Conservation (phyloP, 2,797 vertebrate species). For the Myotis myotis region DNA sequence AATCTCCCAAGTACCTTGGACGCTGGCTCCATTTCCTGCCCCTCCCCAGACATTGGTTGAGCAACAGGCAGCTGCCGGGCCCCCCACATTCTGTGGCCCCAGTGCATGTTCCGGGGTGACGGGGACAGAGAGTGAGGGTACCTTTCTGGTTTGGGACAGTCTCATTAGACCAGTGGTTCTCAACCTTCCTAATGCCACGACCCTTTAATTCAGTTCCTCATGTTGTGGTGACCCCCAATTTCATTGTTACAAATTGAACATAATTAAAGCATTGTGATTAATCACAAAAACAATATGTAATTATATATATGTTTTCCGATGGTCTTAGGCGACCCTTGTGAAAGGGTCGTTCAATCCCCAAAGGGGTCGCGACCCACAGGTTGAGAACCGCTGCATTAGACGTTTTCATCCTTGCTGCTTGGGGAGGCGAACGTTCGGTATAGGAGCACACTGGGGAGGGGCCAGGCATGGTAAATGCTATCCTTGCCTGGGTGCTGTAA, state of each 20-base stretch:
- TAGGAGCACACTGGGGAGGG: neutral
- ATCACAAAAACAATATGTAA: too few relatives aligned
- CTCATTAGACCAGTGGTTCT: neutral
- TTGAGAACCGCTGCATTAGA: neutral
- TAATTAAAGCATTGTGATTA: too few relatives aligned
- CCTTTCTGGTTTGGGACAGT: neutral
- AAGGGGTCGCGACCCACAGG: too few relatives aligned
- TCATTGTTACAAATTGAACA: too few relatives aligned
- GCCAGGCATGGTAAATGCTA: fast-evolving
- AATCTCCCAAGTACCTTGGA: conserved; percentile 52
- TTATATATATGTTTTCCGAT: too few relatives aligned
- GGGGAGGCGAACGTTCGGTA: neutral
- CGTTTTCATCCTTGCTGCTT: neutral
- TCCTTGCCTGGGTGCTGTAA: neutral
- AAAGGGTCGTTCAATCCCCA: too few relatives aligned
- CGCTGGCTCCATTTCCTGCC: conserved; percentile 40
- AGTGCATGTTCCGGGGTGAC: neutral
- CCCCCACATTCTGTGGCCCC: neutral
- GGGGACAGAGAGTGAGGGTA: neutral
- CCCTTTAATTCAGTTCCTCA: too few relatives aligned
- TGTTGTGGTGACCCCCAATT: too few relatives aligned
- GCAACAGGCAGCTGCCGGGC: neutral
- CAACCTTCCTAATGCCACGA: too few relatives aligned
- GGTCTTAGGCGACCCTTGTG: too few relatives aligned
- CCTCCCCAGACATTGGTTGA: neutral